Percentiles rank a stretch among this genome's conserved stretches.
phyloP scores from a whole-genome alignment of 2,113 vertebrate genomes.

The Anoura caudifer region DNA sequence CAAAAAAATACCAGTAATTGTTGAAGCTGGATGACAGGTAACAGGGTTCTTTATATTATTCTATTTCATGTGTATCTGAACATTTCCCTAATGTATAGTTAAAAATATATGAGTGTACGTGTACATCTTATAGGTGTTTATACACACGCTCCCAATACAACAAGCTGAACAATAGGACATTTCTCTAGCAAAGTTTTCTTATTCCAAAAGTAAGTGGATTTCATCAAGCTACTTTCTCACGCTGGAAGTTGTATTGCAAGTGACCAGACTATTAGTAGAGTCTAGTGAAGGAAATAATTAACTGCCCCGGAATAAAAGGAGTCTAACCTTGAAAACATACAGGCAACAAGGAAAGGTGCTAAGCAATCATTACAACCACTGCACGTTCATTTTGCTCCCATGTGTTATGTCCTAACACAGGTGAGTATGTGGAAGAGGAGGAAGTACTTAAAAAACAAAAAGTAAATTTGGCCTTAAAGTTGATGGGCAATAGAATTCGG shows the following conservation, averaged over 20 bases:
- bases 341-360: neutral
- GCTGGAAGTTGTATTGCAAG: slow-evolving; percentile 18
- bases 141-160: neutral
- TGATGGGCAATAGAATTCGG: neutral
- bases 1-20: neutral
- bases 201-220: slow-evolving; percentile 29
- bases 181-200: neutral
- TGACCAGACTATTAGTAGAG: slow-evolving; percentile 26
- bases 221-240: neutral
- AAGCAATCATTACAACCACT: neutral
- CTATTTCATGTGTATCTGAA: neutral
- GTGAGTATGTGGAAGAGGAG: neutral
- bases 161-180: neutral
- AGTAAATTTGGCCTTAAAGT: neutral
- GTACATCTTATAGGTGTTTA: neutral
- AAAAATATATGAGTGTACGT: neutral
- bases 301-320: slow-evolving; percentile 49
- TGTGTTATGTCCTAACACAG: neutral
- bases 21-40: neutral
- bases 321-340: slow-evolving; percentile 47
- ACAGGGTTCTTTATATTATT: neutral
- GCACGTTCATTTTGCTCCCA: neutral
- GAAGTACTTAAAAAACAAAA: neutral
- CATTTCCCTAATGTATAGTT: neutral
- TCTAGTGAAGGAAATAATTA: slow-evolving; percentile 63